Percentiles rank a stretch among this genome's conserved stretches.
phyloP scores from a whole-genome alignment of 2,113 vertebrate species.

The Caretta caretta region DNA sequence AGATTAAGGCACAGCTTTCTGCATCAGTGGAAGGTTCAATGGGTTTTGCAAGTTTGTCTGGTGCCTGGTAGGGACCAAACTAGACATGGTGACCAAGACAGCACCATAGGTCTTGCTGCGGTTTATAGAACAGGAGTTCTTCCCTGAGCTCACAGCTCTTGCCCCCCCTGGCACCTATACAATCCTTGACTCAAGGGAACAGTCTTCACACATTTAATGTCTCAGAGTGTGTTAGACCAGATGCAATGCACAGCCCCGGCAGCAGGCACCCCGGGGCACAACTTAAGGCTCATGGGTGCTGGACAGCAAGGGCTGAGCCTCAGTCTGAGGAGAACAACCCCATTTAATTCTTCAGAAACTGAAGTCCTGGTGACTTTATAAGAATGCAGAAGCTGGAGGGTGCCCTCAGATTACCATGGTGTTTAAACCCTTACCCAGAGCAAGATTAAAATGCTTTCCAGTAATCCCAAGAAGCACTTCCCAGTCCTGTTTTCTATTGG shows the following conservation, averaged over 20 bases:
- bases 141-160: neutral
- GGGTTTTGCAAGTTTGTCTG: neutral
- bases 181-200: neutral
- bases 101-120: too few relatives aligned
- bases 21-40: too few relatives aligned
- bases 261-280: neutral
- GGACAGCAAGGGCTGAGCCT: neutral
- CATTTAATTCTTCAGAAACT: neutral
- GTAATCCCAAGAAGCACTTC: neutral
- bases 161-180: neutral
- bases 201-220: rapidly evolving
- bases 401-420: rapidly evolving
- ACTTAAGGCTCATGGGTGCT: neutral
- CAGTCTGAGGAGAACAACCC: neutral
- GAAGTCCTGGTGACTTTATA: neutral
- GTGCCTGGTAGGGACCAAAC: neutral
- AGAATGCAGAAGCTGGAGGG: neutral
- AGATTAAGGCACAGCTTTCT: neutral
- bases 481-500: neutral
- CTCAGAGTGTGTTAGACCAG: neutral
- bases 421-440: neutral
- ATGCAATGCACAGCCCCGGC: neutral
- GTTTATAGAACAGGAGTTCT: neutral
- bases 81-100: neutral
- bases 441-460: neutral